These are phyloP conservation scores for Phylloscopus whistleri DNA, from an alignment of 2,113 vertebrate species.

Conservation along the genomic window DNA sequence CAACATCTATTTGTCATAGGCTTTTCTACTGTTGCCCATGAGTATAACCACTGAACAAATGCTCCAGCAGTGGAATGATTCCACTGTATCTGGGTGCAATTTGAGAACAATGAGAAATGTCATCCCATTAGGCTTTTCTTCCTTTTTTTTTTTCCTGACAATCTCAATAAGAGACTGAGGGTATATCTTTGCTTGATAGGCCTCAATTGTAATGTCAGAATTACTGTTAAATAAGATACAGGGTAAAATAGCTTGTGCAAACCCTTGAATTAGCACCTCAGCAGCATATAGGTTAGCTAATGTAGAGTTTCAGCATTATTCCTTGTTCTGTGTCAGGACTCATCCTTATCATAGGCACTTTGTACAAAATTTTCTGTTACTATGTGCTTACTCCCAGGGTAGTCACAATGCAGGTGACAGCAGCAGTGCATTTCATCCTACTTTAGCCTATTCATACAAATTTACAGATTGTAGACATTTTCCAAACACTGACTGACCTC, in stretches of 20 bases:
- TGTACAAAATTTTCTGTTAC: background rate
- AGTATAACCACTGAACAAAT: background rate
- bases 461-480: background rate
- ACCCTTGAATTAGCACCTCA: too few relatives aligned
- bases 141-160: background rate
- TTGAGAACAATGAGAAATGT: conserved; percentile 34
- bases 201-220: background rate
- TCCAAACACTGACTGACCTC: background rate
- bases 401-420: background rate
- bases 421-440: background rate
- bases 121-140: background rate
- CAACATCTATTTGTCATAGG: background rate
- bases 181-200: background rate
- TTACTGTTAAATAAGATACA: background rate
- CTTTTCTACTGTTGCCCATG: conserved; percentile 1
- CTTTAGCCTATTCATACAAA: background rate
- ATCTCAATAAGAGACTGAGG: background rate
- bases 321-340: background rate
- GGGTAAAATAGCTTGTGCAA: background rate
- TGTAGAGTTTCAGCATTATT: too few relatives aligned
- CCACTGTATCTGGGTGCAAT: conserved; percentile 2
- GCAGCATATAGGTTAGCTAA: too few relatives aligned
- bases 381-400: background rate
- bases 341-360: background rate
- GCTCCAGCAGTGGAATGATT: background rate